These are phyloP conservation scores for Graphium colonna DNA, from an alignment of 2,888 invertebrate species.

Conservation along the genomic window DNA sequence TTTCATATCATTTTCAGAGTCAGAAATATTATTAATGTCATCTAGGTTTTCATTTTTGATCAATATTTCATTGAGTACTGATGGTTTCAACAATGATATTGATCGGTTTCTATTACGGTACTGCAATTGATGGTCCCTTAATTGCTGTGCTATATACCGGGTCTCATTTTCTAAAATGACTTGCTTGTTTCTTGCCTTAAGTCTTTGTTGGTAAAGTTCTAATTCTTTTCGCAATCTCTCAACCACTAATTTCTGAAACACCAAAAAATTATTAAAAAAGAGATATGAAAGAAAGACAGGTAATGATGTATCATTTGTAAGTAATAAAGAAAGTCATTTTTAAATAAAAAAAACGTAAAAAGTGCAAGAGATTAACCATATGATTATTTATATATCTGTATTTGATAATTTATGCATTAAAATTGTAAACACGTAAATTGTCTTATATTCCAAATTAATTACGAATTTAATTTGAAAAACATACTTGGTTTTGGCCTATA, in stretches of 20 bases:
- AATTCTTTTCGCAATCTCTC: slow-evolving; percentile 78
- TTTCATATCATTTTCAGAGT: slow-evolving; percentile 61
- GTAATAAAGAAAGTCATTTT: too few relatives aligned
- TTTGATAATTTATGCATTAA: too few relatives aligned
- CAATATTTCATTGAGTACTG: slow-evolving; percentile 70
- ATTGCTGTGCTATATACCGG: slow-evolving; percentile 65
- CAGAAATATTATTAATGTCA: slow-evolving; percentile 53
- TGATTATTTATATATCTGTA: too few relatives aligned
- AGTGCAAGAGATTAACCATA: too few relatives aligned
- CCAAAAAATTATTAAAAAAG: neutral
- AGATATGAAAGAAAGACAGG: too few relatives aligned
- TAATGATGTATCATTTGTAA: too few relatives aligned
- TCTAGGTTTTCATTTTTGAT: slow-evolving; percentile 61
- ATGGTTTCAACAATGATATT: slow-evolving; percentile 66
- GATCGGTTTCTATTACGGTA: slow-evolving; percentile 55
- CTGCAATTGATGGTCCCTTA: slow-evolving; percentile 66
- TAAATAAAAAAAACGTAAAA: slow-evolving; percentile 3
- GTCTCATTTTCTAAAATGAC: slow-evolving; percentile 68
- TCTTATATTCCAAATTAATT: too few relatives aligned
- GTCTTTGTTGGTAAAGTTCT: slow-evolving; percentile 73
- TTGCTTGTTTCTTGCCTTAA: slow-evolving; percentile 66
- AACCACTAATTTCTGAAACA: slow-evolving; percentile 76
- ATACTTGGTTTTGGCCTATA: slow-evolving; percentile 81
- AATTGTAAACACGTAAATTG: too few relatives aligned
- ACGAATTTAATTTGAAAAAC: too few relatives aligned